Percentiles rank a stretch among this genome's conserved stretches.
Evolutionary conservation across 1,140 invertebrate genomes (phyloP).

Genomic region (Meloidogyne hapla): DNA sequence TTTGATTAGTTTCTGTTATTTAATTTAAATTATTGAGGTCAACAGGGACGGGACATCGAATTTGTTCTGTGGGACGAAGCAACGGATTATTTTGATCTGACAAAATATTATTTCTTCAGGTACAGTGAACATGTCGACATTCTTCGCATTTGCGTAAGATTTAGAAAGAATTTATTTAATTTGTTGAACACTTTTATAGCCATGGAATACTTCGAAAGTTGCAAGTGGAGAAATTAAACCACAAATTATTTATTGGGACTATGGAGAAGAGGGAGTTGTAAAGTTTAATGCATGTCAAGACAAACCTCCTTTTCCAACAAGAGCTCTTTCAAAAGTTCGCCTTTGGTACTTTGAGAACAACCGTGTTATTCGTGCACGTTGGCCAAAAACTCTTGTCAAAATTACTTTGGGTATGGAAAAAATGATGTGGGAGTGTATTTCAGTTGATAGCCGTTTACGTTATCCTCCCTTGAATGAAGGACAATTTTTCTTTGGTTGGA

Average conservation of each 20-base stretch:
- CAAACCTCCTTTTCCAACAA: neutral
- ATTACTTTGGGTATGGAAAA: slow-evolving; percentile 2
- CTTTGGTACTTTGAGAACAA: neutral
- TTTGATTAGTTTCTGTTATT: neutral
- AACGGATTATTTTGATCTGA: neutral
- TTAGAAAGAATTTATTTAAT: neutral
- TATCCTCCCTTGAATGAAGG: neutral
- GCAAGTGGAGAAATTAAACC: neutral
- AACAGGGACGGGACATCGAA: neutral
- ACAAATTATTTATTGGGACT: slow-evolving; percentile 1
- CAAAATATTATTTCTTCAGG: neutral
- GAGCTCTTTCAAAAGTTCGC: neutral
- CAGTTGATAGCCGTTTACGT: neutral
- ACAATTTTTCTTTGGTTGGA: neutral
- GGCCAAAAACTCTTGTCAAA: neutral
- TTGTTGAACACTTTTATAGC: neutral
- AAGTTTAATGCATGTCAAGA: neutral
- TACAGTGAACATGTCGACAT: neutral
- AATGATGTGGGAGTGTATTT: neutral
- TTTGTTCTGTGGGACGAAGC: neutral
- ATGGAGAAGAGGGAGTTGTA: neutral
- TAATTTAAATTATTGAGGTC: neutral
- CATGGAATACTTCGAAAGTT: neutral
- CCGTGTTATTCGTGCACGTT: neutral
- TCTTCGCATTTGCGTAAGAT: neutral